Percentiles rank a stretch among this genome's conserved stretches.
Evolutionary conservation across 2,797 vertebrate species (phyloP).

Genomic region (Valencia hispanica): DNA sequence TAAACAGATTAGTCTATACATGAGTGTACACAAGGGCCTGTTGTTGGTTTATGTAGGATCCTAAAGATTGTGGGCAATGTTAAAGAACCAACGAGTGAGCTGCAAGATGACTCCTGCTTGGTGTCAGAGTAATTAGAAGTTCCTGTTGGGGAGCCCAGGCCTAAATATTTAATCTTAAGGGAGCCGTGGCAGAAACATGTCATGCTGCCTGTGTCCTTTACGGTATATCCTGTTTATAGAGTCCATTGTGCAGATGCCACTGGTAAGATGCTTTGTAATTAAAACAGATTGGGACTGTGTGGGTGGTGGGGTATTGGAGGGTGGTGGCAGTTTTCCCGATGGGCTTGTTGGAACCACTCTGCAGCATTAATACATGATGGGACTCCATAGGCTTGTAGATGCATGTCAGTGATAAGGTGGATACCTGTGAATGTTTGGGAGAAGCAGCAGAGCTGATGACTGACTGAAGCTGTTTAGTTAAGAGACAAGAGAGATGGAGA

Average conservation of each 20-base stretch:
- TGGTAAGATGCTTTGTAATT: slow-evolving; percentile 51
- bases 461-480: slow-evolving; percentile 64
- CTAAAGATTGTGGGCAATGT: slow-evolving; percentile 45
- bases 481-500: slow-evolving; percentile 59
- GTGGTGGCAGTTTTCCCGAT: slow-evolving; percentile 1
- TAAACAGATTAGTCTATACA: too few species aligned
- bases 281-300: slow-evolving; percentile 12
- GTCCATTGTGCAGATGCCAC: slow-evolving; percentile 41
- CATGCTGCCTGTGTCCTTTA: slow-evolving; percentile 68
- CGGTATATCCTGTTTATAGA: slow-evolving; percentile 47
- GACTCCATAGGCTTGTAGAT: slow-evolving; percentile 36
- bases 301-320: not conserved
- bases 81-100: slow-evolving; percentile 32
- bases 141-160: slow-evolving; percentile 58
- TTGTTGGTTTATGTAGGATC: not conserved
- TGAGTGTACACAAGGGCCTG: too few species aligned
- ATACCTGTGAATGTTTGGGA: slow-evolving; percentile 29
- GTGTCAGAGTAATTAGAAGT: slow-evolving; percentile 78
- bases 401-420: slow-evolving; percentile 48
- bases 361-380: slow-evolving; percentile 31
- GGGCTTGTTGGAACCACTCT: slow-evolving; percentile 32
- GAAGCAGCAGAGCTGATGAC: slow-evolving; percentile 13
- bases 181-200: slow-evolving; percentile 73
- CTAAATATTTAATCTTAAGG: slow-evolving; percentile 80
- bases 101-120: slow-evolving; percentile 69